Conservation (phyloP, 2,888 invertebrate species). For the Endotricha flammealis region DNA sequence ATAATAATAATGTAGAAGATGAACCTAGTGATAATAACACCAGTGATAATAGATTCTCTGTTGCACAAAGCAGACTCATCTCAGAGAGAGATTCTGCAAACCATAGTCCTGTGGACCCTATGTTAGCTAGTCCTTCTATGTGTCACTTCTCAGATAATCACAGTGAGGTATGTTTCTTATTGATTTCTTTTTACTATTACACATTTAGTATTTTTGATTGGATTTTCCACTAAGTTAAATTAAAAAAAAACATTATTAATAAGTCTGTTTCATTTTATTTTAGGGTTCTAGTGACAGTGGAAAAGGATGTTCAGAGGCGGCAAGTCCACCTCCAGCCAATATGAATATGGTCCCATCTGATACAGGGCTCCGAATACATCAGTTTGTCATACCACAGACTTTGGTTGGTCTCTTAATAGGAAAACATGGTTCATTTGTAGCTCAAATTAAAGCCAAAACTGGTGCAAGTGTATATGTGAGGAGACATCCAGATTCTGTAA, state of each 20-base stretch:
- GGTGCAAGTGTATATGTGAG: conserved; percentile 88
- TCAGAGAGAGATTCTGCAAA: conserved; percentile 85
- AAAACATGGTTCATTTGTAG: conserved; percentile 88
- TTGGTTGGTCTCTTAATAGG: conserved; percentile 94
- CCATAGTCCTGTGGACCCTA: conserved; percentile 86
- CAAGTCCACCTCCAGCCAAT: conserved; percentile 83
- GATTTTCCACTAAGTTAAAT: no score
- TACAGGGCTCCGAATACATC: conserved; percentile 77
- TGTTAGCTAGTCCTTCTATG: conserved; percentile 82
- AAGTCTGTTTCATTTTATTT: not conserved
- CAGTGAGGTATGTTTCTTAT: conserved; percentile 74
- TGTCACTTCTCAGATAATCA: conserved; percentile 84
- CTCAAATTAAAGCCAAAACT: conserved; percentile 86
- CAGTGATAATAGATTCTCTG: conserved; percentile 53
- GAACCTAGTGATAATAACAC: conserved; percentile 54
- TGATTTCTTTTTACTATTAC: conserved; percentile 10
- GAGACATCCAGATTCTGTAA: conserved; percentile 84
- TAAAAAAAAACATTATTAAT: no score
- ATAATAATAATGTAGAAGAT: conserved; percentile 49
- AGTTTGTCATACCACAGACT: conserved; percentile 85
- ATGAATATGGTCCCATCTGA: conserved; percentile 70
- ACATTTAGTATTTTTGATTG: no score
- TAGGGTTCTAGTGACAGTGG: conserved; percentile 89
- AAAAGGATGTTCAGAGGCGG: conserved; percentile 86
- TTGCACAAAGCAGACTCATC: conserved; percentile 55